These are phyloP conservation scores for Aelia acuminata DNA, from an alignment of 2,888 invertebrate genomes.

Conservation along the genomic window DNA sequence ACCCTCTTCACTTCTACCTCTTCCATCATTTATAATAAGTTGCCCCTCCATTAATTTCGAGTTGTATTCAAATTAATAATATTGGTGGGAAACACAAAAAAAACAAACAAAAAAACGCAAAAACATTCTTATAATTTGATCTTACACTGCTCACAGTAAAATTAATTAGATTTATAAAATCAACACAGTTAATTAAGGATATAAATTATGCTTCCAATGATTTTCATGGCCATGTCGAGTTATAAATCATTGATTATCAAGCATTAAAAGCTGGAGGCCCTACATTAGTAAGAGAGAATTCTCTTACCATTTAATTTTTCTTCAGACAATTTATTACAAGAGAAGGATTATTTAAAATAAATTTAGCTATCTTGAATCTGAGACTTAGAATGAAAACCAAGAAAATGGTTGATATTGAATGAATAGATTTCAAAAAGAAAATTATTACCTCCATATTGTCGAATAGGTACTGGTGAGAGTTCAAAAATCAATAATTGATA, in stretches of 20 bases:
- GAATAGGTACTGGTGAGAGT: not conserved
- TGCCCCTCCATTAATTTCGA: slow-evolving; percentile 52
- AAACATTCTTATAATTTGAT: not conserved
- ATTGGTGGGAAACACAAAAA: not conserved
- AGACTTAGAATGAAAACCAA: not conserved
- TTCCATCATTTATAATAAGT: slow-evolving; percentile 52
- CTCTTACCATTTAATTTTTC: not conserved
- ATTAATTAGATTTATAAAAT: slow-evolving; percentile 27
- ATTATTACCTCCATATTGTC: not conserved
- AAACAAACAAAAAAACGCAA: too few species aligned
- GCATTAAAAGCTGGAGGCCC: not conserved
- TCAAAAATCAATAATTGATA: not conserved
- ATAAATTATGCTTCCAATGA: slow-evolving; percentile 14
- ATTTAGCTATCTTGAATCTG: not conserved
- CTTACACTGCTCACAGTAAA: slow-evolving; percentile 4
- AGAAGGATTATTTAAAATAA: not conserved
- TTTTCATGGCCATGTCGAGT: not conserved
- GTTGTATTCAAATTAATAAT: slow-evolving; percentile 44
- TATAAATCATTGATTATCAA: not conserved
- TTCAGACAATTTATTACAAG: not conserved
- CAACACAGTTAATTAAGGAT: slow-evolving; percentile 16
- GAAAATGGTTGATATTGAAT: not conserved
- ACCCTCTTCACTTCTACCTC: slow-evolving; percentile 49
- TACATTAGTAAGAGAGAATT: not conserved
- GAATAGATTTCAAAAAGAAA: not conserved